Base-by-base conservation (phyloP, 2,888 invertebrate genomes). In the Microctonus brassicae region DNA sequence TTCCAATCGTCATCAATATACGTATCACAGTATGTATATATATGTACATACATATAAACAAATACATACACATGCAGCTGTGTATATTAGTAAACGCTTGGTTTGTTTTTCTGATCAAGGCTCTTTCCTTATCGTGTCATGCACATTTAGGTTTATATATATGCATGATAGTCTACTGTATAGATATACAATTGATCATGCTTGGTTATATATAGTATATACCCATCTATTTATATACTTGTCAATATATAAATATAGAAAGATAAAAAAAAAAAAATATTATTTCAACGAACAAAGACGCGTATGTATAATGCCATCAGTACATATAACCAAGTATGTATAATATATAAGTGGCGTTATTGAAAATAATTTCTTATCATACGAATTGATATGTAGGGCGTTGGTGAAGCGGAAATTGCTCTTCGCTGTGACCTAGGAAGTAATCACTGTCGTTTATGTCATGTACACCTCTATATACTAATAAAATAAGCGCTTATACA, bases 351-450 rank as follows among this genome's bases (percentile, higher is more conserved):
- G 36, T 64, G 24, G n/a, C 47, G 29, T 62, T 34, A 36, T 52
- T 68, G 17, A 65, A 58, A 57, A 29, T 6, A 57, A 60, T 64
- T 47, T 60, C 60, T 60, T 65, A 65, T 60, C 65, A 57, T 36
- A 20, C 36, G 52, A 34, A 17, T 36, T 47, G 65, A 52, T 34
- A 34, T 29, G 26, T 33, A 20, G 66, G 39, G 57, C 36, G 36
- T 55, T 39, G 24, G 39, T 57, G 61, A 60, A 70, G 74, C 74
- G 75, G 75, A 77, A 70, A 77, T 77, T 75, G 74, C 74, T 74
- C 74, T 77, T 72, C 74, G 74, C 26, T 70, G 76, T 77, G 77
- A 75, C 77, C 77, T 75, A 77, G 76, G 76, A 77, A 78, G 76
- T 74, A 73, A 79, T 79, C 78, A 78, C 77, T 74, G 74, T 75